A percentile compares a stretch with the other conserved stretches of the same genome.
These are phyloP conservation scores for Bos taurus DNA, from an alignment of 2,113 vertebrate genomes.

Conservation along the genomic window ARS-UCD2.0 NC_037357.1:122861501-122862000, in stretches of 20 bases:
- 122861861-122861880: neutral
- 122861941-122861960: neutral
- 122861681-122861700: neutral
- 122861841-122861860: neutral
- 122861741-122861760: neutral
- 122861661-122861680: neutral
- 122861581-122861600: conserved; percentile 16
- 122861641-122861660: neutral
- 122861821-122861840: neutral
- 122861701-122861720: neutral
- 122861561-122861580: neutral
- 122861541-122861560: neutral
- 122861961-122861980: neutral
- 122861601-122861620: neutral
- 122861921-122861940: neutral
- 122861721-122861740: neutral
- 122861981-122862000: neutral
- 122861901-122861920: neutral
- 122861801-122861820: neutral
- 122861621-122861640: neutral
- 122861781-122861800: neutral
- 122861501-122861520: neutral
- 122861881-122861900: neutral
- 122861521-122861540: neutral
- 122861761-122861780: neutral